Evolutionary conservation across 2,113 vertebrate genomes (phyloP).

Genomic region (Falco punctatus): DNA sequence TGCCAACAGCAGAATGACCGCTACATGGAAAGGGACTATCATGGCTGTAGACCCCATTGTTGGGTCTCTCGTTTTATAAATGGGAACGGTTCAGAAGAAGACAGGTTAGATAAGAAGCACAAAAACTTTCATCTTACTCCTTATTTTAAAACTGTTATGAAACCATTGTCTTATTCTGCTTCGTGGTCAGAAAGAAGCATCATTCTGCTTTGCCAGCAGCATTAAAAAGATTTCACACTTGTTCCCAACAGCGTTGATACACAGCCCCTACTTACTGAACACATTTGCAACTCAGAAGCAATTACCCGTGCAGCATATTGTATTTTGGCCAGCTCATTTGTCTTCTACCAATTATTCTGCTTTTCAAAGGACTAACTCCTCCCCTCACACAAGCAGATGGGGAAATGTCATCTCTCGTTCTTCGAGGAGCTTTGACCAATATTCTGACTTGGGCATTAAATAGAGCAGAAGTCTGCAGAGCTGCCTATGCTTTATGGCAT

Average conservation of each 20-base stretch:
- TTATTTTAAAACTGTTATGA: neutral
- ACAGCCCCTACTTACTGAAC: neutral
- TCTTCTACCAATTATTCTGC: slow-evolving; percentile 25
- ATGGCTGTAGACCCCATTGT: neutral
- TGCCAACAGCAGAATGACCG: neutral
- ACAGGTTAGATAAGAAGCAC: neutral
- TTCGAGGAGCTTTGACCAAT: slow-evolving; percentile 42
- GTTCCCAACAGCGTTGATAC: neutral
- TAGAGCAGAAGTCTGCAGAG: slow-evolving; percentile 59
- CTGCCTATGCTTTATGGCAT: slow-evolving; percentile 49
- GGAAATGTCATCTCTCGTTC: slow-evolving; percentile 34
- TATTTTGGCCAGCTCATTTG: slow-evolving; percentile 22
- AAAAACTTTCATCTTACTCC: neutral
- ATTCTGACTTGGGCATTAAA: slow-evolving; percentile 46
- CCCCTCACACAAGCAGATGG: slow-evolving; percentile 27
- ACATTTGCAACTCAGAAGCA: slow-evolving; percentile 22
- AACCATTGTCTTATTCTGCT: neutral
- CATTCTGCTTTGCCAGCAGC: neutral
- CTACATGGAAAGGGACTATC: neutral
- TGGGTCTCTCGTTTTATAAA: neutral
- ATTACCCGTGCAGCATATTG: slow-evolving; percentile 6
- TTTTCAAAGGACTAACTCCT: slow-evolving; percentile 42
- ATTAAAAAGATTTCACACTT: neutral
- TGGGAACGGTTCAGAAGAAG: neutral
- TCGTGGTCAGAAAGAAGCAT: neutral